phyloP scores from a whole-genome alignment of 2,797 vertebrate species.

The Muraenolepis orangiensis region DNA sequence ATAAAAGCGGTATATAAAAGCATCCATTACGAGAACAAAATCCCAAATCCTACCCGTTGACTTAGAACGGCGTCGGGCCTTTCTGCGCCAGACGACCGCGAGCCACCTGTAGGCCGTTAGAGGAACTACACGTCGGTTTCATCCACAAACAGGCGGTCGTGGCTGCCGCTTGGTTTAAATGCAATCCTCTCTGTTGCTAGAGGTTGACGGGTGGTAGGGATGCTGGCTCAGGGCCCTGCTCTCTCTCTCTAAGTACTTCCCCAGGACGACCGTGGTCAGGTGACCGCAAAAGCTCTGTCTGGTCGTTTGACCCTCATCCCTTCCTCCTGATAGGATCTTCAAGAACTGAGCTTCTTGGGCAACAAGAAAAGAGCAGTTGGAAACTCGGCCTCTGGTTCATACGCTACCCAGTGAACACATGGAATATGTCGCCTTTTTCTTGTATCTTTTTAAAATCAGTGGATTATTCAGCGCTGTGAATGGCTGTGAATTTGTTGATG shows the following conservation, averaged over 20 bases:
- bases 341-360: background rate
- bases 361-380: background rate
- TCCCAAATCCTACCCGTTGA: too few relatives aligned
- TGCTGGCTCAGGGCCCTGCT: background rate
- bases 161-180: background rate
- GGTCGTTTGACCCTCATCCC: background rate
- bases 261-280: background rate
- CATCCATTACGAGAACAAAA: too few relatives aligned
- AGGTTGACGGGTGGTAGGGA: background rate
- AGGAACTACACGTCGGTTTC: background rate
- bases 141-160: too few relatives aligned
- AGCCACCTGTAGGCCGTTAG: background rate
- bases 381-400: background rate
- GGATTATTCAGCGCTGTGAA: too few relatives aligned
- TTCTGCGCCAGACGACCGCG: too few relatives aligned
- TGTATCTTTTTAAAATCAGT: too few relatives aligned
- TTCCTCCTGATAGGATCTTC: background rate
- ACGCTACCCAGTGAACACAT: background rate
- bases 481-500: too few relatives aligned
- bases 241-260: background rate
- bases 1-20: too few relatives aligned
- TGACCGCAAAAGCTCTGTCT: background rate
- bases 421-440: background rate
- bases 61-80: too few relatives aligned
- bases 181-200: background rate